Evolutionary conservation across 2,797 vertebrate genomes (phyloP).

Genomic region (Margarornis squamiger): DNA sequence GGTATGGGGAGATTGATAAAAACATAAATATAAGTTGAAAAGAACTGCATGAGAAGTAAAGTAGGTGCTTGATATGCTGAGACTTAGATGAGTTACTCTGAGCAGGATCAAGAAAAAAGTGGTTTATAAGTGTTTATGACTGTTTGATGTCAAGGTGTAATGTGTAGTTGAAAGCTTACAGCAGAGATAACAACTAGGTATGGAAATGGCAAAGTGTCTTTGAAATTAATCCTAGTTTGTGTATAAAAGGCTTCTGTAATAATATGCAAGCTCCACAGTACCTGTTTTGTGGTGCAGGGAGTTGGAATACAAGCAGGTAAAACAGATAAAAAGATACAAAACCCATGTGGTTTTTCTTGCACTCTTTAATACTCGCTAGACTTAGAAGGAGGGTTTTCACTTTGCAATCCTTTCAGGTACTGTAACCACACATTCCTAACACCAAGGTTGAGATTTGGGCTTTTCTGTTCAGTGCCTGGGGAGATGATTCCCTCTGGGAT

Average conservation of each 20-base stretch:
- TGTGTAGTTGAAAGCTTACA: neutral
- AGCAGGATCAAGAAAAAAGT: neutral
- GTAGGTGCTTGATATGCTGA: neutral
- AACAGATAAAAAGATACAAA: neutral
- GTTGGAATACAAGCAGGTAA: neutral
- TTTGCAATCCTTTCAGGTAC: neutral
- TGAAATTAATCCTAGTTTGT: slow-evolving; percentile 20
- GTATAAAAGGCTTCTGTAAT: neutral
- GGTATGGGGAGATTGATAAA: neutral
- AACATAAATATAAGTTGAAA: neutral
- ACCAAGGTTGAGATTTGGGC: neutral
- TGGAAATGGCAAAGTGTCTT: neutral
- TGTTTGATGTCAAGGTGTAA: neutral
- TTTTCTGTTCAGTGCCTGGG: accelerated
- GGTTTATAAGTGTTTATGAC: neutral
- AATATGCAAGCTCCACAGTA: neutral
- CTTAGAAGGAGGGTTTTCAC: neutral
- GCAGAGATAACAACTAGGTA: neutral
- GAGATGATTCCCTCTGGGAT: neutral
- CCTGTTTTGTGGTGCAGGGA: neutral
- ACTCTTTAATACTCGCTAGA: neutral
- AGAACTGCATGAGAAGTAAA: neutral
- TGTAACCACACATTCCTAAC: neutral
- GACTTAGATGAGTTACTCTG: neutral
- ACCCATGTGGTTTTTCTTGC: neutral